These are phyloP conservation scores for Elephas maximus DNA, from an alignment of 2,113 vertebrate species.

Conservation along the genomic window DNA sequence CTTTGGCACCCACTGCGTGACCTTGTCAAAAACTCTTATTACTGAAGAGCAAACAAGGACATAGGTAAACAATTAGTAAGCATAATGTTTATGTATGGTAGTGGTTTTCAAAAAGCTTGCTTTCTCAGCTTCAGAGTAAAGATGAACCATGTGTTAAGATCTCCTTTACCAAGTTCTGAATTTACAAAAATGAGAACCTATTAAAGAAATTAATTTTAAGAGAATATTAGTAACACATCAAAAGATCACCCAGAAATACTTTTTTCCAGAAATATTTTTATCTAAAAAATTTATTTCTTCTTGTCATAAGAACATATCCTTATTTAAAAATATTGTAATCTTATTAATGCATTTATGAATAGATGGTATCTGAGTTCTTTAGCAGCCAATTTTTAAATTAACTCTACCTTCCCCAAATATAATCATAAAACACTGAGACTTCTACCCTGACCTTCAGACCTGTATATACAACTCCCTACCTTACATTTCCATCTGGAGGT, in stretches of 20 bases:
- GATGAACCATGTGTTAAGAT: background rate
- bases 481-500: background rate
- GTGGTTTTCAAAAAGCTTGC: background rate
- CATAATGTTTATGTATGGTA: background rate
- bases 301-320: background rate
- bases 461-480: background rate
- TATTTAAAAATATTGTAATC: constrained; percentile 1
- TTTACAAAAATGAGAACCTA: constrained; percentile 5
- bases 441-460: background rate
- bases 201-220: constrained; percentile 26
- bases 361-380: background rate
- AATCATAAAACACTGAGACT: background rate
- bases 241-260: background rate
- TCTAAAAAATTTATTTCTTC: background rate
- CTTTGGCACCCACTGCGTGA: background rate
- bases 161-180: background rate
- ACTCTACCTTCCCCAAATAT: background rate
- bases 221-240: constrained; percentile 6
- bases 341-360: background rate
- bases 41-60: constrained; percentile 33
- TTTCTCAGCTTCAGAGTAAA: constrained; percentile 51
- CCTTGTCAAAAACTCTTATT: constrained; percentile 4
- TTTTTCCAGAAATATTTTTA: background rate
- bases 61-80: constrained; percentile 41
- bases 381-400: constrained; percentile 29